phyloP scores from a whole-genome alignment of 2,888 invertebrate species.

The Brachyptera putata region DNA sequence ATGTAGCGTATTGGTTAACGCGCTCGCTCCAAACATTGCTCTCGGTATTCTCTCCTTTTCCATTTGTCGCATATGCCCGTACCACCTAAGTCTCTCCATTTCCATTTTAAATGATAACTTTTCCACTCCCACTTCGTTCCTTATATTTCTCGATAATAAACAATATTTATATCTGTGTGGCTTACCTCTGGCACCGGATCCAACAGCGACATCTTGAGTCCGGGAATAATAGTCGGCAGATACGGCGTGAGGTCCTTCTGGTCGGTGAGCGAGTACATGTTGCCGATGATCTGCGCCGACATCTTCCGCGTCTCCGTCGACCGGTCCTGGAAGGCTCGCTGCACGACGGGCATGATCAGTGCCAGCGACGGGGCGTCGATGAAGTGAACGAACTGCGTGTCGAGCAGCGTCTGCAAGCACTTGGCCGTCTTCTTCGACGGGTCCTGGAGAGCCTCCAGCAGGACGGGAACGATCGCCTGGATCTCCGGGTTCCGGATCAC shows the following conservation, averaged over 20 bases:
- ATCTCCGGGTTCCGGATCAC: conserved; percentile 99
- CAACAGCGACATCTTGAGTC: conserved; percentile 88
- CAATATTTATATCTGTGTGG: no score
- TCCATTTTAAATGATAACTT: no score
- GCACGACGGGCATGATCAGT: conserved; percentile 98
- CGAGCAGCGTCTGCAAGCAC: conserved; percentile 89
- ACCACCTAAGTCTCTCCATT: no score
- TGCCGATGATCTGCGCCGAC: conserved; percentile 99
- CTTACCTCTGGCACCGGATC: conserved; percentile 95
- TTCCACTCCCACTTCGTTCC: no score
- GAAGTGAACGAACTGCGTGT: conserved; percentile 97
- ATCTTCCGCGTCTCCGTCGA: conserved; percentile 98
- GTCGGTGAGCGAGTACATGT: conserved; percentile 98
- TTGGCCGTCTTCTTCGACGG: conserved; percentile 91
- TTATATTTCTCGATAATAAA: no score
- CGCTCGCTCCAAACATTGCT: no score
- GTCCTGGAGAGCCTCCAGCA: conserved; percentile 89
- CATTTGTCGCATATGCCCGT: no score
- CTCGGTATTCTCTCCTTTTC: no score
- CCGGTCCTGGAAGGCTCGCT: conserved; percentile 89
- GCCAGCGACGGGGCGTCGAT: conserved; percentile 98
- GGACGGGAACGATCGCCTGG: conserved; percentile 83
- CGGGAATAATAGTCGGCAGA: conserved; percentile 92
- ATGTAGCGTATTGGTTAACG: no score
- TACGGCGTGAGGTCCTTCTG: conserved; percentile 98